Evolutionary conservation across 2,888 invertebrate species (phyloP).

Genomic region (Trichogramma evanescens): DNA sequence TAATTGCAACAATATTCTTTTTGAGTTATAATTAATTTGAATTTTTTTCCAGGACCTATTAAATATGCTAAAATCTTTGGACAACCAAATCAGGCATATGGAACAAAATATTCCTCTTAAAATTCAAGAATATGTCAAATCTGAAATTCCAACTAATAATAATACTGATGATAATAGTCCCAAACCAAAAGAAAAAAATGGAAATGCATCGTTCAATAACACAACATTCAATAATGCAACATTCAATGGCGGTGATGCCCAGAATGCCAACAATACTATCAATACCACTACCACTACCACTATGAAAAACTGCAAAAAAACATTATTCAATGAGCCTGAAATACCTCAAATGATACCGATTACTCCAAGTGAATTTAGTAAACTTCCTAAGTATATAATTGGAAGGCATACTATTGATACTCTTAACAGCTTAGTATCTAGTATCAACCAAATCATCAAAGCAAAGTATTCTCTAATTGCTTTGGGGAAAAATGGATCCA

Average conservation of each 20-base stretch:
- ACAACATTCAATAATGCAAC: slow-evolving; percentile 3
- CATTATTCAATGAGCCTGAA: slow-evolving; percentile 33
- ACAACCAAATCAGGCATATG: slow-evolving; percentile 29
- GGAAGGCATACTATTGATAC: slow-evolving; percentile 32
- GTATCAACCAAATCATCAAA: slow-evolving; percentile 35
- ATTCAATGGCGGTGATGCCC: slow-evolving; percentile 4
- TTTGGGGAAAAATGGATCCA: slow-evolving; percentile 34
- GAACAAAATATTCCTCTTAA: slow-evolving; percentile 29
- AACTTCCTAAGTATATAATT: slow-evolving; percentile 40
- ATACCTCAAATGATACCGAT: slow-evolving; percentile 26
- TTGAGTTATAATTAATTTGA: slow-evolving; percentile 14
- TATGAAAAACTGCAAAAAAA: slow-evolving; percentile 34
- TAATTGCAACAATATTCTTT: slow-evolving; percentile 1
- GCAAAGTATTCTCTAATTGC: slow-evolving; percentile 36
- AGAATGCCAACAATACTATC: neutral
- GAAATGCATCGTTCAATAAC: neutral
- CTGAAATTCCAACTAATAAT: neutral
- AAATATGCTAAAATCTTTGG: slow-evolving; percentile 18
- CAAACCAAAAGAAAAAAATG: neutral
- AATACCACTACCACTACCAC: neutral
- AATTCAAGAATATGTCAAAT: slow-evolving; percentile 22
- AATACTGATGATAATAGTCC: neutral
- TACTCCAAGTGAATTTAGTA: slow-evolving; percentile 29
- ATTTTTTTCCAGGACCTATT: slow-evolving; percentile 19
- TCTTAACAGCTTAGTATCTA: slow-evolving; percentile 32